Conservation (phyloP, 2,113 vertebrate species). For the Archilochus colubris region DNA sequence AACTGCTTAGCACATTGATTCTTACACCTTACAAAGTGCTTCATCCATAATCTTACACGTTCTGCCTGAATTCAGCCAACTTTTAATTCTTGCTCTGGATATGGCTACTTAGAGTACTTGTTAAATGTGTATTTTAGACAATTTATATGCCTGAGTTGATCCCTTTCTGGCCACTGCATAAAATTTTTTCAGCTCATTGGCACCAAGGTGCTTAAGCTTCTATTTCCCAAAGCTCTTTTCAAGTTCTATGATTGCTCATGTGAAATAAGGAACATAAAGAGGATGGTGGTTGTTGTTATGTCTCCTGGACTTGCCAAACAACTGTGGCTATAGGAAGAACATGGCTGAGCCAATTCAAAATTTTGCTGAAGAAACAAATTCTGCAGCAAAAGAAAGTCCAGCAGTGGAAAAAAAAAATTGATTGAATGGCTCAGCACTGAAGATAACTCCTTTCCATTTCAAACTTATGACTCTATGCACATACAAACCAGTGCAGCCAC, state of each 20-base stretch:
- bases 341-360: neutral
- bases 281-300: neutral
- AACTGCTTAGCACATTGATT: conserved; percentile 53
- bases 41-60: conserved; percentile 39
- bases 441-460: too few species aligned
- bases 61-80: conserved; percentile 31
- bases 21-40: conserved; percentile 16
- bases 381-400: too few species aligned
- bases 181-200: conserved; percentile 38
- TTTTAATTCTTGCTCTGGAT: conserved; percentile 13
- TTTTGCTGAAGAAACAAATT: neutral
- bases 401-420: too few species aligned
- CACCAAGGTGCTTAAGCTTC: neutral
- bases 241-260: neutral
- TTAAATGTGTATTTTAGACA: conserved; percentile 49
- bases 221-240: neutral
- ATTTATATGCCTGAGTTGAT: conserved; percentile 38
- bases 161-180: neutral
- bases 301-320: neutral
- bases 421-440: too few species aligned
- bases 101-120: conserved; percentile 26
- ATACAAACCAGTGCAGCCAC: too few species aligned
- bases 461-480: too few species aligned
- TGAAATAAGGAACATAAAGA: neutral
- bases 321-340: neutral